phyloP scores from a whole-genome alignment of 92 coral and sea anemone genomes.

The Bergia sp. region DNA sequence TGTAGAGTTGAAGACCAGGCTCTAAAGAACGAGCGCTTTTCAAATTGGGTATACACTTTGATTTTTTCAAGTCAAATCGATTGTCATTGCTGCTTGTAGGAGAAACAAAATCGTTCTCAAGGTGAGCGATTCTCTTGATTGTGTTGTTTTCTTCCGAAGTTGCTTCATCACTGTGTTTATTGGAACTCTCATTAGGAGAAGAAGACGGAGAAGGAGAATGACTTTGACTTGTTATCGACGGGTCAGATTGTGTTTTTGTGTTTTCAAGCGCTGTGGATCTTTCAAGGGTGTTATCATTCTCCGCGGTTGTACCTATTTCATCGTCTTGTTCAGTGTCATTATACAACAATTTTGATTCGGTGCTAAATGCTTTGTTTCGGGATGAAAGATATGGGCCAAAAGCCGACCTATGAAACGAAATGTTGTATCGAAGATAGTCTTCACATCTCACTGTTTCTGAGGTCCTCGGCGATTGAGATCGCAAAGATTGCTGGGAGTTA shows the following conservation, averaged over 20 bases:
- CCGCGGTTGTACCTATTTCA: background rate
- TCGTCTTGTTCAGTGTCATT: background rate
- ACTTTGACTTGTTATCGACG: background rate
- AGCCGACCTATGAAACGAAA: slow-evolving; percentile 34
- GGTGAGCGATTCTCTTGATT: background rate
- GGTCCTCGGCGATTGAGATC: background rate
- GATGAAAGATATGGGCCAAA: slow-evolving; percentile 32
- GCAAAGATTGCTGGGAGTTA: slow-evolving; percentile 9
- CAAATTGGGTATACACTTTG: background rate
- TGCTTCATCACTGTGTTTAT: background rate
- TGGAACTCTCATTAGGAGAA: background rate
- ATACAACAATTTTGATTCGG: background rate
- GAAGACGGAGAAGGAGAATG: background rate
- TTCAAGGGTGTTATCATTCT: background rate
- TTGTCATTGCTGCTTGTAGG: background rate
- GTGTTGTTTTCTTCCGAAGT: background rate
- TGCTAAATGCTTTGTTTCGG: background rate
- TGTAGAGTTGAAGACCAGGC: background rate
- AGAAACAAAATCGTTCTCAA: background rate
- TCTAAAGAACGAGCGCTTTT: background rate
- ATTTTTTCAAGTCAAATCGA: background rate
- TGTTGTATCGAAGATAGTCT: background rate
- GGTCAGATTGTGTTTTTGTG: background rate
- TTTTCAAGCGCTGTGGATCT: background rate
- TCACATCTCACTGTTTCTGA: slow-evolving; percentile 21